A percentile compares a stretch with the other conserved stretches of the same genome.
These are phyloP conservation scores for Corapipo altera DNA, from an alignment of 2,113 vertebrate genomes.

Conservation along the genomic window DNA sequence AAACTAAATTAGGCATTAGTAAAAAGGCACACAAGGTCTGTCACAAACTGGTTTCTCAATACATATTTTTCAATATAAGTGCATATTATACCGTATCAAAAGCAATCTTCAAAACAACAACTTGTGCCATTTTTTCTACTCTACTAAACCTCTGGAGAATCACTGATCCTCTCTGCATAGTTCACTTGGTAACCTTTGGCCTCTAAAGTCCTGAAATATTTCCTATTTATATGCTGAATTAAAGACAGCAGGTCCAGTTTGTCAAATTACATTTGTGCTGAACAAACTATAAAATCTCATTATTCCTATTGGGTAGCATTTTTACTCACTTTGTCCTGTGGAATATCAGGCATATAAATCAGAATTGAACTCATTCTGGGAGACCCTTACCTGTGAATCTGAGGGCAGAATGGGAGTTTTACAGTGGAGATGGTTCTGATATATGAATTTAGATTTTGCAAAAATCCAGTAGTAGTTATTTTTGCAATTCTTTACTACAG, in stretches of 20 bases:
- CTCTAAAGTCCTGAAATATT: background rate
- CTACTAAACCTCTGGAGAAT: background rate
- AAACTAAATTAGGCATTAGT: background rate
- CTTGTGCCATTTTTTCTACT: background rate
- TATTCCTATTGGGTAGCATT: background rate
- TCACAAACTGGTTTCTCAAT: background rate
- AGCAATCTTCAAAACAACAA: background rate
- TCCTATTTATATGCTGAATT: background rate
- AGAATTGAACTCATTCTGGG: background rate
- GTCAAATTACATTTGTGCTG: background rate
- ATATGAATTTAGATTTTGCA: background rate
- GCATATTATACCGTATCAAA: background rate
- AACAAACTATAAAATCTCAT: background rate
- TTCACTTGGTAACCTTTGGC: background rate
- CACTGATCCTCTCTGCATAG: background rate
- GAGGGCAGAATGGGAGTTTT: background rate
- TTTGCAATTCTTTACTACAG: background rate
- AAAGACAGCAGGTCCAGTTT: background rate
- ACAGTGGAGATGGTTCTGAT: rapidly evolving
- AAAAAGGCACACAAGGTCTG: background rate
- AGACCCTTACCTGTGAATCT: background rate
- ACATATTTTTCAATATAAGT: background rate
- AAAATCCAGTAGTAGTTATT: background rate
- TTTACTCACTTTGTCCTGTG: background rate
- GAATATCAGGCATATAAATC: background rate